Base-by-base conservation (phyloP, 2,113 vertebrate species). In the Notothenia rossii region DNA sequence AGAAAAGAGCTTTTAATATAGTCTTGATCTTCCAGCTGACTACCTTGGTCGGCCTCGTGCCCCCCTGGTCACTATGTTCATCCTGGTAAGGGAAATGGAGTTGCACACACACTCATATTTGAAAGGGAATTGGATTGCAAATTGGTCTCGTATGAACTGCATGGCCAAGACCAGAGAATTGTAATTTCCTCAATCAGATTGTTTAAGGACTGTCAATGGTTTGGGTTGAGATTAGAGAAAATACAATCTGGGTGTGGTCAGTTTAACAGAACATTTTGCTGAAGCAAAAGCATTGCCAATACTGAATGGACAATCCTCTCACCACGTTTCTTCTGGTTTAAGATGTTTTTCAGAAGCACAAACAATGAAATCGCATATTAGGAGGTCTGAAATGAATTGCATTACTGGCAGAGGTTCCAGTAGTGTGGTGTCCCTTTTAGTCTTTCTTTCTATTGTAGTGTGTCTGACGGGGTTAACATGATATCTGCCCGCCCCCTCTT, bases 111-210 rank as follows among this genome's bases (percentile, higher is more conserved):
- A n/a, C n/a, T n/a, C n/a, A n/a, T n/a, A n/a, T n/a, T n/a, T n/a
- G n/a, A n/a, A n/a, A n/a, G 84, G 72, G 89, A 90, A 89, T 87
- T 33, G 62, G 46, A 83, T 83, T 82, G 76, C 75, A 86, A 86
- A 87, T 87, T 63, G 68, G 50, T 84, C 50, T 85, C 55, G 56
- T 68, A 81, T 88, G 70, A 84, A 86, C 83, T 86, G 73, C 69
- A 25, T 75, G 79, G 53, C 45, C 20, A 74, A 68, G 73, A 69
- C 48, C 15, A 14, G 56, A 46, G 10, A 74, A 77, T 74, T 60
- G 4, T 62, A 33, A 18, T 60, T 51, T 79, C 60, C 53, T 68
- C 64, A 53, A 43, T 79, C 63, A 75, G 67, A 82, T 67, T 70
- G n/a, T 25, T 85, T 75, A 65, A 59, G 40, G 25, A 68, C 62